Base-by-base conservation (phyloP, 2,797 vertebrate species). In the Coccyzus lansbergi region DNA sequence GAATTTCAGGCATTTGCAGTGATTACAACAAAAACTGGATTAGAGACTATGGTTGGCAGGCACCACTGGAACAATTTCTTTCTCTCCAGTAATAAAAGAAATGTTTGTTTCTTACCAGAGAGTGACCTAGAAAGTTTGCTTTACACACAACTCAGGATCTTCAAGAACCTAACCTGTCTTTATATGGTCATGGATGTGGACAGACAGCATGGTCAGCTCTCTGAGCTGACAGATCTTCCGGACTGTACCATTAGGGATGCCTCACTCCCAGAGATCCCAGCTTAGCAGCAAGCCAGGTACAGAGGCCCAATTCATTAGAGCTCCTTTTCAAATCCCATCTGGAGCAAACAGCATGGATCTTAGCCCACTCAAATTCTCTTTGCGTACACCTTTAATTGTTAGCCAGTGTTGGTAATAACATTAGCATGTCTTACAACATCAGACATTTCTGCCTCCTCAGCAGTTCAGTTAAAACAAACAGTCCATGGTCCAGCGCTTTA, bases 291-390 rank as follows among this genome's bases (percentile, higher is more conserved):
- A 36, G 52, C 22, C 44, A 40, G 14, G n/a, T 18, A 31, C 1
- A 0, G 33, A 12, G 7, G 55, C 52, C 38, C 34, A 3, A 4
- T 44, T 62, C 69, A 21, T 24, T 4, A 14, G 21, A 60, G 42
- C 29, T 69, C 9, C 22, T 28, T 28, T 76, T 12, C 31, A 60
- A 80, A 34, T 29, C 21, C 25, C 58, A 34, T 0, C 25, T 16
- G 12, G 10, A 72, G 60, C 33, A 40, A 67, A 63, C 2, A 2
- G 40, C 8, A 28, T 4, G 1, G 65, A 36, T 0, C 0, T 44
- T 26, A 49, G 29, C 25, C 36, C 3, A 5, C 48, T 44, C 62
- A 17, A 42, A 4, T 29, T 70, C 52, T 46, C 36, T 62, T 25
- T 44, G 51, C 36, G 5, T 12, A 29, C 10, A 49, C 16, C 4